Evolutionary conservation across 1,140 invertebrate species (phyloP).

Genomic region (Acromyrmex heyeri): DNA sequence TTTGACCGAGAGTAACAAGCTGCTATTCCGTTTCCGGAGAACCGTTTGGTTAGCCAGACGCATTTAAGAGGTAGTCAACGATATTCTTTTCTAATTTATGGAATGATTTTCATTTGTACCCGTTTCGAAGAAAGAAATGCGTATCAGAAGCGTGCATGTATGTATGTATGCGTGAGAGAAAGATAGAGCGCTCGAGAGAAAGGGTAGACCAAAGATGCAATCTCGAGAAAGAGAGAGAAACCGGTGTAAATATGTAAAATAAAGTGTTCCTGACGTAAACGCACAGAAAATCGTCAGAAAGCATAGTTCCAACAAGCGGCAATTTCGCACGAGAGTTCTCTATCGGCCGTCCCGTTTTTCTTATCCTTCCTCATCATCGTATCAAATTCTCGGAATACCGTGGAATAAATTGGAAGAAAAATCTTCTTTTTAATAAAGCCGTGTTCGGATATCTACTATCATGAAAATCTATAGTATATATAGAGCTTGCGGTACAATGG

Average conservation of each 20-base stretch:
- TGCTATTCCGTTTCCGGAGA: constrained; percentile 25
- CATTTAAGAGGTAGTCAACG: constrained; percentile 33
- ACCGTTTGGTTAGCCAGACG: constrained; percentile 14
- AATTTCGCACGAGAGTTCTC: constrained; percentile 32
- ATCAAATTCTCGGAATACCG: not conserved
- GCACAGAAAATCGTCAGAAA: constrained; percentile 70
- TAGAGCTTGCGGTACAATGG: too few relatives aligned
- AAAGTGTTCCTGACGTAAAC: constrained; percentile 71
- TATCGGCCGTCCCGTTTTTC: not conserved
- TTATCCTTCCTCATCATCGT: not conserved
- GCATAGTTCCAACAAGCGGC: constrained; percentile 36
- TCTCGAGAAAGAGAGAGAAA: constrained; percentile 27
- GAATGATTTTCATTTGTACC: constrained; percentile 23
- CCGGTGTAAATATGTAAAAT: constrained; percentile 65
- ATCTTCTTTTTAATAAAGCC: too few relatives aligned
- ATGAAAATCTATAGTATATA: too few relatives aligned
- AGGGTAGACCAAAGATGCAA: constrained; percentile 47
- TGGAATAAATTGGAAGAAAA: not conserved
- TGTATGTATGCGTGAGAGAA: constrained; percentile 21
- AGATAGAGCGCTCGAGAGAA: constrained; percentile 30
- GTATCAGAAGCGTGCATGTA: constrained; percentile 14
- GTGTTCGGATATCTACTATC: too few relatives aligned
- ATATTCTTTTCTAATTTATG: constrained; percentile 49
- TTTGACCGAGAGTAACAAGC: constrained; percentile 19
- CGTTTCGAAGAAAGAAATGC: constrained; percentile 9